phyloP scores from a whole-genome alignment of 2,888 invertebrate genomes.

The Macaria liturata region DNA sequence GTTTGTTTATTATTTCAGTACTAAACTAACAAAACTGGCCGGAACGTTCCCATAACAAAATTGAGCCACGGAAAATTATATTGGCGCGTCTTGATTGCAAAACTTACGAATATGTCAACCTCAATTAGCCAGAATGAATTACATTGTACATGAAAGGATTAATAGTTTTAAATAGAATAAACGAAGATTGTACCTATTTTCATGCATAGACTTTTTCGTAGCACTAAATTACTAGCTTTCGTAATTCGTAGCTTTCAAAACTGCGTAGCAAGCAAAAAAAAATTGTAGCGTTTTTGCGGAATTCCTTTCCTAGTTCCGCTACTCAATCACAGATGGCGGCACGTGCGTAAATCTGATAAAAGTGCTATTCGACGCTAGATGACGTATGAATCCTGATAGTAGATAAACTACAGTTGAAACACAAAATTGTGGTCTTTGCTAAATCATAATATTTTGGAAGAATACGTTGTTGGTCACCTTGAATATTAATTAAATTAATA shows the following conservation, averaged over 20 bases:
- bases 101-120: not conserved
- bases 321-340: constrained; percentile 31
- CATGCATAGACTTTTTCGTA: not conserved
- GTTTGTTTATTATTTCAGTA: constrained; percentile 46
- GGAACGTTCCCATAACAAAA: constrained; percentile 26
- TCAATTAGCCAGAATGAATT: too few relatives aligned
- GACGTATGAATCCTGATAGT: constrained; percentile 29
- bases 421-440: not conserved
- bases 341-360: not conserved
- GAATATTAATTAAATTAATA: constrained; percentile 12
- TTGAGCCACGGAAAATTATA: not conserved
- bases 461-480: constrained; percentile 4
- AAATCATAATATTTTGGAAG: not conserved
- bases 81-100: too few relatives aligned
- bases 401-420: too few relatives aligned
- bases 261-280: constrained; percentile 10
- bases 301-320: constrained; percentile 13
- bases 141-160: too few relatives aligned
- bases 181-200: not conserved
- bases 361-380: constrained; percentile 37
- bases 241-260: constrained; percentile 16
- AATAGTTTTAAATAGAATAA: too few relatives aligned
- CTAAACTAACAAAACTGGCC: constrained; percentile 21
- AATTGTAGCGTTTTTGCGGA: constrained; percentile 22
- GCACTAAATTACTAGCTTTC: not conserved